A percentile compares a stretch with the other conserved stretches of the same genome.
These are phyloP conservation scores for Amphiura filiformis DNA, from an alignment of 35 echinoderm and acorn worm species.

Conservation along the genomic window DNA sequence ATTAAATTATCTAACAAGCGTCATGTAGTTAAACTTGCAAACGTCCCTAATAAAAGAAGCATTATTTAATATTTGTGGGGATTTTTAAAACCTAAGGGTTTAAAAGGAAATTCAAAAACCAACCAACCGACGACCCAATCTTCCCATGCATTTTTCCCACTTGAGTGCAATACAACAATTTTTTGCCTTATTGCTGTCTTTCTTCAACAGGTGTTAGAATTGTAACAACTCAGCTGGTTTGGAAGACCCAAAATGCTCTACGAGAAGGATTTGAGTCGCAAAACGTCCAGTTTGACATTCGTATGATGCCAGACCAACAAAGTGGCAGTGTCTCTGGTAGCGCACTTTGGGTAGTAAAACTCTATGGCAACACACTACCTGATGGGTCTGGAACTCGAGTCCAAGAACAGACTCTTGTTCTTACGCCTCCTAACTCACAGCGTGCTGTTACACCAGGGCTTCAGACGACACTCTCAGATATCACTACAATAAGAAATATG, in stretches of 20 bases:
- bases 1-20: too few species aligned
- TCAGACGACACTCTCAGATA: not conserved
- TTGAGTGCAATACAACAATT: too few species aligned
- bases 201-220: constrained; percentile 69
- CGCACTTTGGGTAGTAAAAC: constrained; percentile 52
- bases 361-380: constrained; percentile 44
- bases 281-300: constrained; percentile 45
- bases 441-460: constrained; percentile 23
- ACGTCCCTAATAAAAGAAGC: too few species aligned
- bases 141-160: too few species aligned
- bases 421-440: not conserved
- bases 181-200: too few species aligned
- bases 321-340: constrained; percentile 56
- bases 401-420: not conserved
- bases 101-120: too few species aligned
- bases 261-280: constrained; percentile 25
- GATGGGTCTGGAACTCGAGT: constrained; percentile 43
- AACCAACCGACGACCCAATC: too few species aligned
- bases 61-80: too few species aligned
- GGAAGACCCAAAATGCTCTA: not conserved
- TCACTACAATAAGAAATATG: constrained; percentile 7
- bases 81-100: too few species aligned
- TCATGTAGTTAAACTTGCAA: too few species aligned
- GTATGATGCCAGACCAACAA: constrained; percentile 15
- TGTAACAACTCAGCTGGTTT: constrained; percentile 12